phyloP scores from a whole-genome alignment of 2,797 vertebrate species.

The Mus spretus region DNA sequence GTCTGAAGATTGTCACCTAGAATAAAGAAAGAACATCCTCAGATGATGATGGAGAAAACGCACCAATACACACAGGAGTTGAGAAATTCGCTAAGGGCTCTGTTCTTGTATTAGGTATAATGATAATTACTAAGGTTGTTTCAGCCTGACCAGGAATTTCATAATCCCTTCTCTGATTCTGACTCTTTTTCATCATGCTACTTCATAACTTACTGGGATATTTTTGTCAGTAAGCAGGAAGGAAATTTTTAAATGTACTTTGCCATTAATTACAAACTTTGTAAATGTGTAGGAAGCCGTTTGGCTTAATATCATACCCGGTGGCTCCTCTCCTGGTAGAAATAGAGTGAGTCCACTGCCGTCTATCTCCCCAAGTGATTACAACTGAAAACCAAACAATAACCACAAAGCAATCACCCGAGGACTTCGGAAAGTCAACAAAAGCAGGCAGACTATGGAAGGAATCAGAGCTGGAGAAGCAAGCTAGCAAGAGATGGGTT shows the following conservation, averaged over 20 bases:
- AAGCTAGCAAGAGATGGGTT: not conserved
- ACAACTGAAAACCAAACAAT: not conserved
- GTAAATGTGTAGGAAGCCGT: not conserved
- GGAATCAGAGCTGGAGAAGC: not conserved
- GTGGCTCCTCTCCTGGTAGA: not conserved
- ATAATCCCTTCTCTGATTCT: not conserved
- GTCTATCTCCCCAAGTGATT: not conserved
- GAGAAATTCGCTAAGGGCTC: not conserved
- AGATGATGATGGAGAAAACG: not conserved
- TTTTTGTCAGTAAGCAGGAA: slow-evolving; percentile 13
- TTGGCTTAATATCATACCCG: not conserved
- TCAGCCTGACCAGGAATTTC: not conserved
- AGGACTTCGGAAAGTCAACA: slow-evolving; percentile 37
- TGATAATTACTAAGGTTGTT: not conserved
- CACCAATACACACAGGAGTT: not conserved
- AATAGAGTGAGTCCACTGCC: not conserved
- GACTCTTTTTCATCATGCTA: slow-evolving; percentile 1
- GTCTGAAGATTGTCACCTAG: slow-evolving; percentile 92
- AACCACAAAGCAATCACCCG: not conserved
- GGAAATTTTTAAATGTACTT: slow-evolving; percentile 35
- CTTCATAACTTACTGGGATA: not conserved
- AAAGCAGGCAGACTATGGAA: not conserved
- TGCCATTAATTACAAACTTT: slow-evolving; percentile 2
- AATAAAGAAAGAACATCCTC: slow-evolving; percentile 43
- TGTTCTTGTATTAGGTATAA: not conserved